A percentile compares a stretch with the other conserved stretches of the same genome.
Evolutionary conservation across 2,797 vertebrate species (phyloP).

Genomic region (Bufotes viridis): DNA sequence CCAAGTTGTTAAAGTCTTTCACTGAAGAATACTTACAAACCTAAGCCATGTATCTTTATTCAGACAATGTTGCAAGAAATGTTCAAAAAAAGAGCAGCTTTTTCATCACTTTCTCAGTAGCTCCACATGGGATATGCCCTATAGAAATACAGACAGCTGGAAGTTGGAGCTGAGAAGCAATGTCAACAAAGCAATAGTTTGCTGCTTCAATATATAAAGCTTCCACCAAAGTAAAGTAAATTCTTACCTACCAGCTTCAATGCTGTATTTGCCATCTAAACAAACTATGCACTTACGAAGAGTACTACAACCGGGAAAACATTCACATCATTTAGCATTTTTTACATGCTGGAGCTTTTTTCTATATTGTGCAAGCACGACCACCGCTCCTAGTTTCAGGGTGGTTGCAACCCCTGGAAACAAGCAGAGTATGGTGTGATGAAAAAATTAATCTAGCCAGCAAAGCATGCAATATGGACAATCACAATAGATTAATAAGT

Average conservation of each 20-base stretch:
- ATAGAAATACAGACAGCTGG: conserved; percentile 21
- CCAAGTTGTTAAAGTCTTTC: neutral
- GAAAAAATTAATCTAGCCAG: too few species aligned
- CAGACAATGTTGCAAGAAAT: neutral
- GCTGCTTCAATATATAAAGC: conserved; percentile 22
- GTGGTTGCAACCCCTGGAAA: too few species aligned
- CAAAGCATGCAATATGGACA: too few species aligned
- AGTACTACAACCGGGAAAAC: neutral
- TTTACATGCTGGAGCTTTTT: neutral
- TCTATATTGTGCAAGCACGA: too few species aligned
- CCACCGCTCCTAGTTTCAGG: too few species aligned
- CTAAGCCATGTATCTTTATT: neutral
- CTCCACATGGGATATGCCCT: conserved; percentile 18
- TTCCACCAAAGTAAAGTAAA: neutral
- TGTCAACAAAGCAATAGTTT: conserved; percentile 19
- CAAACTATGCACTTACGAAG: neutral
- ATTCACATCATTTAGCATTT: neutral
- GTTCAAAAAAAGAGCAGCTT: neutral
- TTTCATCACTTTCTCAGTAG: neutral
- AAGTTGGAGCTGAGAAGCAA: neutral
- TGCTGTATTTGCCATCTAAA: neutral
- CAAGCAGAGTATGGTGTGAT: too few species aligned
- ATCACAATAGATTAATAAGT: too few species aligned
- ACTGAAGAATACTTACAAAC: neutral
- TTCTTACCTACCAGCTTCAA: neutral